Percentiles rank a stretch among this genome's conserved stretches.
Evolutionary conservation across 2,888 invertebrate genomes (phyloP).

Genomic region (Lochmaea crataegi): DNA sequence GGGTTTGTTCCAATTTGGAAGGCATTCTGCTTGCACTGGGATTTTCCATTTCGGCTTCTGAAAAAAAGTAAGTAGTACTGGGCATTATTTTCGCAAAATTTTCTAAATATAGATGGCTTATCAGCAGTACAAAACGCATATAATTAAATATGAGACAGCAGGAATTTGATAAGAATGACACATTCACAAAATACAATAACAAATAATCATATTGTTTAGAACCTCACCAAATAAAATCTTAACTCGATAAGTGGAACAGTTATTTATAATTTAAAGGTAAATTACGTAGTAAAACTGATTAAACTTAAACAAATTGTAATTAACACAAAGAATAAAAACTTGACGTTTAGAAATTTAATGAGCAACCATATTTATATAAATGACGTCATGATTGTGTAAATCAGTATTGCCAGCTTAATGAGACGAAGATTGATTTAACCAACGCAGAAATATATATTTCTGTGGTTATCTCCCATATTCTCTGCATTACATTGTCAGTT

Average conservation of each 20-base stretch:
- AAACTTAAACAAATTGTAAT: slow-evolving; percentile 16
- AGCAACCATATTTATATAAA: slow-evolving; percentile 21
- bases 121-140: slow-evolving; percentile 9
- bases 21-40: slow-evolving; percentile 51
- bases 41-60: slow-evolving; percentile 50
- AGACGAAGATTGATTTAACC: too few relatives aligned
- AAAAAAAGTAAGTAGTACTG: slow-evolving; percentile 42
- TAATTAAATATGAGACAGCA: slow-evolving; percentile 3
- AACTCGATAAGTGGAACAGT: not conserved
- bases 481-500: too few relatives aligned
- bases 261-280: not conserved
- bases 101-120: slow-evolving; percentile 16
- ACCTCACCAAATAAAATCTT: slow-evolving; percentile 12
- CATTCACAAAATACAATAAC: slow-evolving; percentile 15
- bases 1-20: slow-evolving; percentile 62
- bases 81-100: slow-evolving; percentile 35
- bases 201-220: not conserved
- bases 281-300: not conserved
- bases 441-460: too few relatives aligned
- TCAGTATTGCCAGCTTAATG: not conserved
- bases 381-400: not conserved
- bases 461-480: too few relatives aligned
- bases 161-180: slow-evolving; percentile 26
- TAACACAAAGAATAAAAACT: slow-evolving; percentile 20
- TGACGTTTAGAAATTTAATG: slow-evolving; percentile 9